Conservation (phyloP, 37 sponge, comb jelly and placozoan species). For the Haliclona indistincta region DNA sequence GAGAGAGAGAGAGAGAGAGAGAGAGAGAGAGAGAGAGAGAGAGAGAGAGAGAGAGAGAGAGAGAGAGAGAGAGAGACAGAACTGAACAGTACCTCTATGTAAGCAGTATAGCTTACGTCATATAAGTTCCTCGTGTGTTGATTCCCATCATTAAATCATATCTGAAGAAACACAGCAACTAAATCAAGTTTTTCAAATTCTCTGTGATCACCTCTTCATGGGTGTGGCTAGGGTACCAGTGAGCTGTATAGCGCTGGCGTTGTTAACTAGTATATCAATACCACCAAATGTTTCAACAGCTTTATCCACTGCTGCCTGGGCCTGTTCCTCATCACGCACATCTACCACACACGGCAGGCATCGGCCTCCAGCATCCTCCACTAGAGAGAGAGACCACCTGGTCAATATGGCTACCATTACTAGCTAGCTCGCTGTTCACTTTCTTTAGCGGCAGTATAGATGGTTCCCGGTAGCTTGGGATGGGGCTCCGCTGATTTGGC, state of each 20-base stretch:
- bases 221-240: constrained; percentile 91
- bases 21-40: background rate
- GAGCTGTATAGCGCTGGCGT: constrained; percentile 96
- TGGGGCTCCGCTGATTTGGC: constrained; percentile 96
- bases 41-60: background rate
- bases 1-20: constrained; percentile 1
- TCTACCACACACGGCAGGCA: constrained; percentile 95
- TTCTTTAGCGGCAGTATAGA: constrained; percentile 97
- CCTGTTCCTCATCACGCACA: constrained; percentile 83
- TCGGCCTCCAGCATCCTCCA: constrained; percentile 93
- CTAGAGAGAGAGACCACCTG: constrained; percentile 32
- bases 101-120: constrained; percentile 86
- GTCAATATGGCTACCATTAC: background rate
- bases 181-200: background rate
- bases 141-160: constrained; percentile 99
- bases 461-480: constrained; percentile 97
- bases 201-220: constrained; percentile 78
- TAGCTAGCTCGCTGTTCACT: constrained; percentile 58
- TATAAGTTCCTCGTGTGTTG: constrained; percentile 92
- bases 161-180: constrained; percentile 27
- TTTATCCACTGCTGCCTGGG: constrained; percentile 75
- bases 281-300: constrained; percentile 95
- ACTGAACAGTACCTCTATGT: no score
- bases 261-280: constrained; percentile 96
- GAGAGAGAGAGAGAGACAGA: background rate